These are phyloP conservation scores for Stichopus horrens DNA, from an alignment of 53 echinoderm and acorn worm species.

Conservation along the genomic window DNA sequence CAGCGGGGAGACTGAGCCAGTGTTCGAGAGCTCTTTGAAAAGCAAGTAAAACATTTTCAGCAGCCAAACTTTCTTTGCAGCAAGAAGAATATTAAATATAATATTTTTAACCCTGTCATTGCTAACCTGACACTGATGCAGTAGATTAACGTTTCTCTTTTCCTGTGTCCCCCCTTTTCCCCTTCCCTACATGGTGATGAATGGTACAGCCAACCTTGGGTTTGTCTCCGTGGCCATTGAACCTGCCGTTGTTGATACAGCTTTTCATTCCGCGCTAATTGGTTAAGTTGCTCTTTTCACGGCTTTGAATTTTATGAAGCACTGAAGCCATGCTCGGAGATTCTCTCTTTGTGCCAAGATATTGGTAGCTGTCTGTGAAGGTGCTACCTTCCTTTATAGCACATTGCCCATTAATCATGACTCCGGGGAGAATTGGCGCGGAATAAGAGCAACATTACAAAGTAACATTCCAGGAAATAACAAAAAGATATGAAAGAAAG, in stretches of 20 bases:
- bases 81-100: too few relatives aligned
- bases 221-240: constrained; percentile 34
- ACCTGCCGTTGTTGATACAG: constrained; percentile 12
- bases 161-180: too few relatives aligned
- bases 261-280: constrained; percentile 26
- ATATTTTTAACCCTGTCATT: too few relatives aligned
- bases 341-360: too few relatives aligned
- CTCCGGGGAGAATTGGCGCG: background rate
- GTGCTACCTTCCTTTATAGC: background rate
- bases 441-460: background rate
- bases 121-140: too few relatives aligned
- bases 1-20: too few relatives aligned
- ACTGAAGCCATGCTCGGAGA: constrained; percentile 8
- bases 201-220: background rate
- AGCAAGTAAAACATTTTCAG: too few relatives aligned
- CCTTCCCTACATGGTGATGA: background rate
- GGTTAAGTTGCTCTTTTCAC: constrained; percentile 38
- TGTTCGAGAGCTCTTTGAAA: too few relatives aligned
- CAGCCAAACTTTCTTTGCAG: too few relatives aligned
- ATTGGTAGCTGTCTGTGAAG: background rate
- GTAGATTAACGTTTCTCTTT: too few relatives aligned
- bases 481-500: background rate
- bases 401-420: constrained; percentile 13
- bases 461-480: background rate
- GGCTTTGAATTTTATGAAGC: constrained; percentile 31